Evolutionary conservation across 2,888 invertebrate genomes (phyloP), one percentile per base, ranked within the genome.

Genomic region (Diaphora mendica): DNA sequence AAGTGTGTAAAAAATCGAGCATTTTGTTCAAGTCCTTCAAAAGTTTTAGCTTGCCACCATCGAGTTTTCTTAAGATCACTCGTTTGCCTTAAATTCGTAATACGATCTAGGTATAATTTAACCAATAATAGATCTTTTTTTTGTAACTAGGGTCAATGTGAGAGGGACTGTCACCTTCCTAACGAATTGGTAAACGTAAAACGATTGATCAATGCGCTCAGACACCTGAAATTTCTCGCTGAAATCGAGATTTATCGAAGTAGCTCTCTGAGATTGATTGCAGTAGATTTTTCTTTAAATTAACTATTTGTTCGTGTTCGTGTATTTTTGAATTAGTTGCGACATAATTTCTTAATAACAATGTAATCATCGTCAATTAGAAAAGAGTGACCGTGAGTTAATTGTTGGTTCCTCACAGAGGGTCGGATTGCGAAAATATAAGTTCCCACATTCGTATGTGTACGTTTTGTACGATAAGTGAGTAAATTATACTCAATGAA

Each of bases 351-450:
- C 30, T 70, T 62, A 70, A 70, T 30, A 59, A 39, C 42, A 70
- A 23, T 55, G n/a, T 17, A 30, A 62, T 70, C 42, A 62, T 70
- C 15, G 30, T 17, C 23, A 42, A 70, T 70, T 62, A 42, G 42
- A 59, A 26, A 70, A 70, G 26, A 70, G 70, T 70, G 70, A 23
- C 70, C 70, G 33, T 70, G 70, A 62, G 70, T 35, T 39, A 51
- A 35, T 51, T 33, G 33, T 26, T n/a, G 7, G 35, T 62, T 62
- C 70, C 15, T 44, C 70, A 23, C 59, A 11, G 42, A 33, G 62
- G 62, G 42, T 70, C 39, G 13, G 62, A 55, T 70, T 70, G 59
- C 70, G 62, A 69, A 70, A 70, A 42, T 42, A n/a, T 62, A 59
- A 70, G 13, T 70, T 70, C 70, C 30, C 70, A 70, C 62, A 70